Base-by-base conservation (phyloP, 2,888 invertebrate species). In the Andrena minutula region DNA sequence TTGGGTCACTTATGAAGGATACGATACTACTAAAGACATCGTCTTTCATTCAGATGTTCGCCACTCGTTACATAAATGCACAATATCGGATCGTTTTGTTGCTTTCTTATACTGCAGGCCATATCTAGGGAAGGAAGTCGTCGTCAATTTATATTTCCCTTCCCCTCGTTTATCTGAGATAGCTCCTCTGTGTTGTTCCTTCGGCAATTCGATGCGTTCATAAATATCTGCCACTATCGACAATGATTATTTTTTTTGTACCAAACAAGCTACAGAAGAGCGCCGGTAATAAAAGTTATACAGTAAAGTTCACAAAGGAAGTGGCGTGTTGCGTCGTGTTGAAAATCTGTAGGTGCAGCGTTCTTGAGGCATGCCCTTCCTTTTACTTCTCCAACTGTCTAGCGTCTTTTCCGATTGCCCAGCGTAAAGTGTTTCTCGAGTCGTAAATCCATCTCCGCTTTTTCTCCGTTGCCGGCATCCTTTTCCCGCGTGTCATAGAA, bases 331-430 rank as follows among this genome's bases (percentile, higher is more conserved):
- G 47, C n/a, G 2, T 64, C n/a, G 41, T 41, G 20, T 10, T 56
- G 41, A 53, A 72, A 72, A 72, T 71, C 53, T 28, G 12, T 28
- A 10, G 28, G 60, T 28, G 30, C 20, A 56, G 53, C 68, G 23
- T 64, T 65, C 35, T 47, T 47, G 65, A 56, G 49, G 58, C 65
- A 58, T 28, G 16, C 32, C 47, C 23, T 49, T 69, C 28, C 64
- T 49, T 75, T 58, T 51, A n/a, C 69, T 23, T 49, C 32, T 71
- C 47, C n/a, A 41, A 70, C 76, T 58, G 58, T 30, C 41, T 63
- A 41, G 41, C 56, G 47, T 79, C 60, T 47, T 66, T 70, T 79
- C 74, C 82, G 64, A 82, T 79, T 79, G 60, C 30, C 35, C 16
- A 20, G 28, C 49, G 30, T 58, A 51, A 71, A 72, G 71, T 72